Evolutionary conservation across 2,888 invertebrate species (phyloP).

Genomic region (Cremastobaeus sp.): DNA sequence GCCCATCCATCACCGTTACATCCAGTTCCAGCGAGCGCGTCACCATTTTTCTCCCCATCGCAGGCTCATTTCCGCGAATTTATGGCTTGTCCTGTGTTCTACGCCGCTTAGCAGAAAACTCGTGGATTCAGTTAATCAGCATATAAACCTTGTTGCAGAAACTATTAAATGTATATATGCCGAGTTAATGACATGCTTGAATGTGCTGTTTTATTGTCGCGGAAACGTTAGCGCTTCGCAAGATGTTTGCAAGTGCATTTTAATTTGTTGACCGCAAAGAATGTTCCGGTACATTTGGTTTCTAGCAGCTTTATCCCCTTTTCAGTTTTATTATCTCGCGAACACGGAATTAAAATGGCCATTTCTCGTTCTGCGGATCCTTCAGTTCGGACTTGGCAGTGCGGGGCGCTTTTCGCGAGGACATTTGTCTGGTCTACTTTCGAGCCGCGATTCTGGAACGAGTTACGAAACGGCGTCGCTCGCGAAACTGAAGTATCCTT

Average conservation of each 20-base stretch:
- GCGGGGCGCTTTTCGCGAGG: neutral
- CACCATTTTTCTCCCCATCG: constrained; percentile 30
- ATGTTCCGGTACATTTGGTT: constrained; percentile 47
- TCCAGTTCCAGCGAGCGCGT: constrained; percentile 40
- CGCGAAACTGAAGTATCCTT: constrained; percentile 35
- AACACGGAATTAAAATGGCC: too few species aligned
- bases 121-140: constrained; percentile 57
- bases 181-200: constrained; percentile 52
- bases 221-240: constrained; percentile 48
- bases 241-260: constrained; percentile 54
- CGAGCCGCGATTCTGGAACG: constrained; percentile 16
- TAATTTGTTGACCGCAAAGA: constrained; percentile 39
- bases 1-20: constrained; percentile 40
- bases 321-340: too few species aligned
- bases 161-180: constrained; percentile 56
- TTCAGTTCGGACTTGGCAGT: too few species aligned
- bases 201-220: constrained; percentile 55
- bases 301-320: too few species aligned
- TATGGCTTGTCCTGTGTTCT: constrained; percentile 41
- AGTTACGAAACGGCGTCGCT: constrained; percentile 16
- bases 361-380: too few species aligned
- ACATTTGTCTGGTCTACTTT: constrained; percentile 21
- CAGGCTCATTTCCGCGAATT: constrained; percentile 49
- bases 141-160: constrained; percentile 59
- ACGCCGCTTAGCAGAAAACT: constrained; percentile 44